Conservation (phyloP, 2,797 vertebrate species). For the Chrosomus eos region DNA sequence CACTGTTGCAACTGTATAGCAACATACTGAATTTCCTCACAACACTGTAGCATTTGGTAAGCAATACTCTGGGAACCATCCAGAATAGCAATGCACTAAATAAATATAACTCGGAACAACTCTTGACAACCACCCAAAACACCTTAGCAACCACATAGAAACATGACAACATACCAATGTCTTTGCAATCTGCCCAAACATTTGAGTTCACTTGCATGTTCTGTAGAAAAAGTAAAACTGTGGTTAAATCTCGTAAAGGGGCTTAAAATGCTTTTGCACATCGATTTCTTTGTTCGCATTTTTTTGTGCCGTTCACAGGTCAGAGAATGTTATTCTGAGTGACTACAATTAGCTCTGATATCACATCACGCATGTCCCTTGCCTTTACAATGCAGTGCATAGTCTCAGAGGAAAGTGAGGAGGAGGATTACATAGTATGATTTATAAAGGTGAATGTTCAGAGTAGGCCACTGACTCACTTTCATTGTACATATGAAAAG, state of each 20-base stretch:
- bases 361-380: not conserved
- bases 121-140: not conserved
- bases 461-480: not conserved
- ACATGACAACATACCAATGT: not conserved
- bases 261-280: not conserved
- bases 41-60: not conserved
- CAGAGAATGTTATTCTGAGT: not conserved
- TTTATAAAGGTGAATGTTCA: slow-evolving; percentile 32
- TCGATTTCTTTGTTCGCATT: not conserved
- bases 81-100: no score
- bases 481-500: slow-evolving; percentile 29
- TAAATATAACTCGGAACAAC: no score
- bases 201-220: not conserved
- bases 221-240: not conserved
- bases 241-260: not conserved
- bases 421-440: slow-evolving; percentile 30
- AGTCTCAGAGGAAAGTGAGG: slow-evolving; percentile 3
- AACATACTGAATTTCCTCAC: not conserved
- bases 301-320: no score
- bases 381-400: not conserved
- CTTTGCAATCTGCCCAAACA: not conserved
- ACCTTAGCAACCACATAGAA: not conserved
- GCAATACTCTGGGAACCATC: not conserved
- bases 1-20: not conserved
- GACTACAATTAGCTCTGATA: not conserved